Evolutionary conservation across 1,140 invertebrate genomes (phyloP).

Genomic region (Luehdorfia chinensis): DNA sequence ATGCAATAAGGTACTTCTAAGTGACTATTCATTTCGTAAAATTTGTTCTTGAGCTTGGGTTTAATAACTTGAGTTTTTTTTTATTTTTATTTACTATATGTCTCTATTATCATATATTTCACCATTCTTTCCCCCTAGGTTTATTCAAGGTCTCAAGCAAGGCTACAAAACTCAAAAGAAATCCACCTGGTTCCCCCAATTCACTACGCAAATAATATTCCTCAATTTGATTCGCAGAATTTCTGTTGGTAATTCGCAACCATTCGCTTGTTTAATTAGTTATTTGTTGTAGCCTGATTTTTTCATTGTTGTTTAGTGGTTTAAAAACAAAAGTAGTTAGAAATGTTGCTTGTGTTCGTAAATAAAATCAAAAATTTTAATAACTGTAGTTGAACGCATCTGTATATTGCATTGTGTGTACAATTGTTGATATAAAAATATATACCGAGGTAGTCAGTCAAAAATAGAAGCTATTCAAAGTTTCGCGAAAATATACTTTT

Average conservation of each 20-base stretch:
- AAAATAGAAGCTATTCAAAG: too few relatives aligned
- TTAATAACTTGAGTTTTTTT: neutral
- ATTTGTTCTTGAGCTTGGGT: too few relatives aligned
- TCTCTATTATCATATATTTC: conserved; percentile 20
- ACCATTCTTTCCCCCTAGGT: conserved; percentile 65
- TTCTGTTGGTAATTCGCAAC: neutral
- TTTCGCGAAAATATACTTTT: neutral
- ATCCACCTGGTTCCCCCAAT: conserved; percentile 61
- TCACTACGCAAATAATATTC: conserved; percentile 16
- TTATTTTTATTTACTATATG: conserved; percentile 1
- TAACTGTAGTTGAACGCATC: neutral
- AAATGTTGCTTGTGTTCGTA: neutral
- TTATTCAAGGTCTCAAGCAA: conserved; percentile 64
- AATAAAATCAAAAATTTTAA: neutral
- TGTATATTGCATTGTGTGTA: too few relatives aligned
- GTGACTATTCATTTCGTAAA: neutral
- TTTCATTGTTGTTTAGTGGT: neutral
- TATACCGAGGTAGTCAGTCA: too few relatives aligned
- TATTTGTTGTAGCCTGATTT: too few relatives aligned
- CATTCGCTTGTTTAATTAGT: neutral
- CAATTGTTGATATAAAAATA: too few relatives aligned
- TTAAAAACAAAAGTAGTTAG: conserved; percentile 2
- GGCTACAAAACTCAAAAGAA: conserved; percentile 66
- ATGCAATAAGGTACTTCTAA: too few relatives aligned
- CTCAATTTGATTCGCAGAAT: neutral